Conservation (phyloP, 1,140 invertebrate genomes). For the Himalopsyche phryganea region DNA sequence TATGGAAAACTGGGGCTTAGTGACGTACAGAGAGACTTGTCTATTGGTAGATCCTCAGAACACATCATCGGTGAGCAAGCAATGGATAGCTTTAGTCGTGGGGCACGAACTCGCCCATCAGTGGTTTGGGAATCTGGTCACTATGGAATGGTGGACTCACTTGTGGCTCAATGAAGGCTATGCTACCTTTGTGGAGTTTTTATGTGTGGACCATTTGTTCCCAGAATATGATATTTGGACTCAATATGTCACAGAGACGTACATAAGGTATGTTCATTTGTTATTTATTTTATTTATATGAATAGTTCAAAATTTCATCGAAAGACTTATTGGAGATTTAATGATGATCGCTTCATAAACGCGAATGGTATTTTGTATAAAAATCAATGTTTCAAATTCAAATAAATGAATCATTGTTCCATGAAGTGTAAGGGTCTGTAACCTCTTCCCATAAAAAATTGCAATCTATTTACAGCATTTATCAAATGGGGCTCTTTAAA, state of each 20-base stretch:
- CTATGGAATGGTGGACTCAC: slow-evolving; percentile 88
- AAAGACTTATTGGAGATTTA: no score
- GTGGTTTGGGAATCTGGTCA: slow-evolving; percentile 86
- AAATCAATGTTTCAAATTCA: no score
- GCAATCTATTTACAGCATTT: no score
- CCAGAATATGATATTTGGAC: slow-evolving; percentile 93
- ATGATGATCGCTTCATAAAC: no score
- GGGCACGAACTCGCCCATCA: slow-evolving; percentile 87
- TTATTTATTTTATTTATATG: no score
- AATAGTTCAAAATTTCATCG: no score
- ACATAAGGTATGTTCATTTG: slow-evolving; percentile 54
- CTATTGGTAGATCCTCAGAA: slow-evolving; percentile 80
- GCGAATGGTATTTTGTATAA: no score
- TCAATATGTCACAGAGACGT: slow-evolving; percentile 84
- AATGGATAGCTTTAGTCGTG: slow-evolving; percentile 84
- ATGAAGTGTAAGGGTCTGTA: no score
- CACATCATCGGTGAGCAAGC: slow-evolving; percentile 77
- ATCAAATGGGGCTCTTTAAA: no score
- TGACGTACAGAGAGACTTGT: slow-evolving; percentile 72
- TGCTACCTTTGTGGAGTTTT: slow-evolving; percentile 83
- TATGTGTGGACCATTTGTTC: slow-evolving; percentile 84
- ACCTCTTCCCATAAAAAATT: no score
- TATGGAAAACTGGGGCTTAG: slow-evolving; percentile 95
- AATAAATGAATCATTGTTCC: no score
- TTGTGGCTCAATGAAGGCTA: slow-evolving; percentile 93